Conservation (phyloP, 2,113 vertebrate genomes). For the Eudyptes chrysolophus region DNA sequence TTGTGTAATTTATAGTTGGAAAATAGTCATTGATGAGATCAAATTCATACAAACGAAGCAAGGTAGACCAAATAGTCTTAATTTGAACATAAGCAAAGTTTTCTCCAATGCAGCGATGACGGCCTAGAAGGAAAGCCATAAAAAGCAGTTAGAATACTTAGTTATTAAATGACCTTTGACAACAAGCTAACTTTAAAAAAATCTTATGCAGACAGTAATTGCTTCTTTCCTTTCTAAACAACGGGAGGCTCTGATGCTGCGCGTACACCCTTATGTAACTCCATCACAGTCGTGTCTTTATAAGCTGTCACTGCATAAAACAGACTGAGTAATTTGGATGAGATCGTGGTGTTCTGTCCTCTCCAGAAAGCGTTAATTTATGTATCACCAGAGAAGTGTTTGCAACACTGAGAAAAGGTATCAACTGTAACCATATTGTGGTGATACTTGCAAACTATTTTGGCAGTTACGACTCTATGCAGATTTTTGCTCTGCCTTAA, state of each 20-base stretch:
- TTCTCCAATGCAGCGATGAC: constrained; percentile 97
- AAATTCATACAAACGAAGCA: constrained; percentile 91
- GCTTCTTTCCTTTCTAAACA: neutral
- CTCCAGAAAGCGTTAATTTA: neutral
- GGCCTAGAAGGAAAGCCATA: constrained; percentile 75
- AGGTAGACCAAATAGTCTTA: constrained; percentile 96
- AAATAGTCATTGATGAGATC: constrained; percentile 91
- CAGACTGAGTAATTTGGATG: fast-evolving
- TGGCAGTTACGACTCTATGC: neutral
- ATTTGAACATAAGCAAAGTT: constrained; percentile 98
- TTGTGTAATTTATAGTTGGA: constrained; percentile 93
- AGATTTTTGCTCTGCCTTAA: neutral
- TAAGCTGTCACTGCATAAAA: neutral
- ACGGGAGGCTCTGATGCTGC: neutral
- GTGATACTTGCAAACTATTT: neutral
- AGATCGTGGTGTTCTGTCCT: neutral
- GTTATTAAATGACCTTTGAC: neutral
- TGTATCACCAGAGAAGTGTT: neutral
- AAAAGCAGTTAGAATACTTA: neutral
- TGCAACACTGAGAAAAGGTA: neutral
- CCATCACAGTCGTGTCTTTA: neutral
- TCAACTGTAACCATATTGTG: fast-evolving
- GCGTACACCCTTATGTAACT: neutral
- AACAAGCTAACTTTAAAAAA: neutral
- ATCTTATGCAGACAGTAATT: neutral